phyloP scores from a whole-genome alignment of 2,888 invertebrate genomes.

The Crematogaster levior region DNA sequence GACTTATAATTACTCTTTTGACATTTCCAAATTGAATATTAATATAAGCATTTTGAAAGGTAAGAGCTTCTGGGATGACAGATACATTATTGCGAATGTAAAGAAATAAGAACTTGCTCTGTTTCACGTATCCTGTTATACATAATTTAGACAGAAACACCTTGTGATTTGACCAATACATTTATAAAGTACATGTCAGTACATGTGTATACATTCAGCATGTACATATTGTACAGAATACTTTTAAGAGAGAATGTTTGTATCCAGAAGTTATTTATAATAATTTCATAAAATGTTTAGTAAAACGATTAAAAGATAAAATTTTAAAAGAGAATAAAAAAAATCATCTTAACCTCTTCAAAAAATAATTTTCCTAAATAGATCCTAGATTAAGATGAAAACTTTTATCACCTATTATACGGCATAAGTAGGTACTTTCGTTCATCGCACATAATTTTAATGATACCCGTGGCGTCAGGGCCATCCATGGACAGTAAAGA shows the following conservation, averaged over 20 bases:
- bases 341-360: background rate
- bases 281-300: background rate
- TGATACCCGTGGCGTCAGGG: background rate
- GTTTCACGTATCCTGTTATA: background rate
- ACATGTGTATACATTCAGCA: background rate
- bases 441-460: conserved; percentile 26
- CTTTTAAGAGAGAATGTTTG: background rate
- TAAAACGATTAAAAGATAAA: background rate
- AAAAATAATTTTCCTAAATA: background rate
- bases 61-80: conserved; percentile 26
- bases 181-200: background rate
- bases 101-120: conserved; percentile 10
- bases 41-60: conserved; percentile 20
- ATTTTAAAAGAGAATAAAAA: background rate
- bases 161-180: background rate
- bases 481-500: conserved; percentile 1
- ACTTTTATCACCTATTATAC: background rate
- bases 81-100: background rate
- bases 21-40: conserved; percentile 7
- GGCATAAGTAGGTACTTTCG: conserved; percentile 26
- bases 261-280: background rate
- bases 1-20: background rate
- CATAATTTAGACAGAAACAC: background rate
- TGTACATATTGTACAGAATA: background rate
- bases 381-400: background rate